phyloP scores from a whole-genome alignment of 2,797 vertebrate genomes.

The Dicrostonyx torquatus region DNA sequence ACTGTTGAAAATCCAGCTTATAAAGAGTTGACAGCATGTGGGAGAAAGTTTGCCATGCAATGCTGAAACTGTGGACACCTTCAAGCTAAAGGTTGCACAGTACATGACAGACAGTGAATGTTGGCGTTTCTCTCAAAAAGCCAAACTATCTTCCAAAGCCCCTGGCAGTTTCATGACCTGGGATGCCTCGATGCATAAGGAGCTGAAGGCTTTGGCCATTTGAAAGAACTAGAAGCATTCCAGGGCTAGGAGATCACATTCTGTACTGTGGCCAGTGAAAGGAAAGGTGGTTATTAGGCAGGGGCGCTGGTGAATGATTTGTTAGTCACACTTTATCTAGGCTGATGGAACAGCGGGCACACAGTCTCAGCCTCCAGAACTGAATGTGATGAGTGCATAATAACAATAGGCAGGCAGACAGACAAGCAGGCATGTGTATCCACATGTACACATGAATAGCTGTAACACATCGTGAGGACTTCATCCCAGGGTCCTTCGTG shows the following conservation, averaged over 20 bases:
- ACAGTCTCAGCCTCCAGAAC: neutral
- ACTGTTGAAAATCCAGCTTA: constrained; percentile 8
- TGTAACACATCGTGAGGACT: neutral
- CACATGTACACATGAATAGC: neutral
- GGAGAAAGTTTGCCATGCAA: neutral
- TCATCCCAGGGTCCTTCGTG: neutral
- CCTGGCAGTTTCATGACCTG: neutral
- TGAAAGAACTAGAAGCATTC: neutral
- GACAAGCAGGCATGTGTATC: neutral
- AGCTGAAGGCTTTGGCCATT: neutral
- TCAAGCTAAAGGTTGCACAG: neutral
- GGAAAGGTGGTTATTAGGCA: neutral
- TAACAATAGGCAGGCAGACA: neutral
- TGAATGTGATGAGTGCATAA: neutral
- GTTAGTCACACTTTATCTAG: neutral
- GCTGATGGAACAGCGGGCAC: neutral
- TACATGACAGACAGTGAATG: neutral
- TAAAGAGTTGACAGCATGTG: neutral
- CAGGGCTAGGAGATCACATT: neutral
- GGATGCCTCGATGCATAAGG: neutral
- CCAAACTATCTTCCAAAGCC: neutral
- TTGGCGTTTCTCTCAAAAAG: neutral
- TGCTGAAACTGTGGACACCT: neutral
- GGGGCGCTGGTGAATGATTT: neutral
- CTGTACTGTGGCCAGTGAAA: neutral